Base-by-base conservation (phyloP, 2,888 invertebrate species). In the Cosmia trapezina region DNA sequence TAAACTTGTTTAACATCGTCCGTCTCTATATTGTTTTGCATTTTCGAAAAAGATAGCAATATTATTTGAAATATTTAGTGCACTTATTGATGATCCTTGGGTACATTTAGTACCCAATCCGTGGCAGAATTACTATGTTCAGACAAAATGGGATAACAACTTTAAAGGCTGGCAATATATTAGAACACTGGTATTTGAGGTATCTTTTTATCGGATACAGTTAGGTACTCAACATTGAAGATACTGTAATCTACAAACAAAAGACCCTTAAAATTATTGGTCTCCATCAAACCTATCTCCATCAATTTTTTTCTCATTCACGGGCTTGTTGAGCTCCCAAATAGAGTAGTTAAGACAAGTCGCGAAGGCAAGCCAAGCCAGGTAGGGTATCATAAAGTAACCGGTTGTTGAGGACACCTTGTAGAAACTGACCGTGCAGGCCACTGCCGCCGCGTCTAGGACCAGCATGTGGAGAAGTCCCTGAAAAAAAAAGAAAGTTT, bases 401-500 rank as follows among this genome's bases (percentile, higher is more conserved):
- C 89, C 94, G 0, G 96, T 94, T 0, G 90, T 90, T 57, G 85
- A 90, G 82, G 91, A 87, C n/a, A 93, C 90, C 0, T 69, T 70
- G n/a, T 73, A 78, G 91, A 95, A 96, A 0, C 94, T 88, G 0
- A 89, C 72, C 0, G 95, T 89, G 0, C 95, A 95, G 0, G 93
- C 94, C 0, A 89, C 84, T 0, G 94, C 93, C 0, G 92, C 91
- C 0, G 91, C 93, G 0, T 91, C 88, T 4, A 94, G 82, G 0
- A 92, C 94, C 0, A 91, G 85, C 81, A 95, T 95, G 72, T 94
- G 94, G 41, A 95, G 93, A n/a, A 95, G 87, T 0, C 94, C 95
- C 95, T 95, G 90, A 0, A 82, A 81, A 73, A n/a, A n/a, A n/a
- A n/a, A n/a, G n/a, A n/a, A n/a, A n/a, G n/a, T n/a, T n/a, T n/a